Evolutionary conservation across 2,113 vertebrate species (phyloP), one percentile per base, ranked within the genome.

Genomic region (Lepus timidus): DNA sequence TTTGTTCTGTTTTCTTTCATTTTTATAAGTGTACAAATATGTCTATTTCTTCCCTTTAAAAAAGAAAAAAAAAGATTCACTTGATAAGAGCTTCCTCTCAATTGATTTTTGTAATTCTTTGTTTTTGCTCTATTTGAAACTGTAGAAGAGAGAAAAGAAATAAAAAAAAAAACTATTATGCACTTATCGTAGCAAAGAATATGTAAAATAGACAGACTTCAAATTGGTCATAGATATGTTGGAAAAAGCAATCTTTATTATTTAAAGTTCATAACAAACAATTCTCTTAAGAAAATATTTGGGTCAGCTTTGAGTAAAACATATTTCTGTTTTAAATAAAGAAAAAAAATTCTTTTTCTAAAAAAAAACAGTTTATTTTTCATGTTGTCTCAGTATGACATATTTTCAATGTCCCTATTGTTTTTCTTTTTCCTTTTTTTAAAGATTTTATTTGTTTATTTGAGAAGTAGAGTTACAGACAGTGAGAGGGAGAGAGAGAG

Each of bases 181-280:
- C 55, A 68, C 25, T 68, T 23, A 10, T 10, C 39, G 36, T 19
- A 51, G n/a, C 65, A 78, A 86, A 83, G 3, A 6, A 55, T 64
- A 2, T 22, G 9, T 71, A 83, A 83, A 68, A 93, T 9, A 67
- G 61, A 49, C 3, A 39, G 93, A 13, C 8, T 62, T 74, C 68
- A 12, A 83, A 31, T 36, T 84, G 9, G 55, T 51, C 55, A 36
- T 3, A 33, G 8, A 12, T 14, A 25, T 20, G 67, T 62, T 58
- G 61, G 61, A 17, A 74, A 93, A 68, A 81, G 3, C 31, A 51
- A 78, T 5, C 0, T 44, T 79, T 84, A 29, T 71, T 93, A 4
- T 83, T 78, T 25, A 86, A 92, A 96, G 86, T 78, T 65, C 52
- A 13, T 29, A 75, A 78, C 1, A 65, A 87, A 65, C 11, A 73